Evolutionary conservation across 2,888 invertebrate genomes (phyloP), one percentile per base, ranked within the genome.

Genomic region (Cerastis rubricosa): DNA sequence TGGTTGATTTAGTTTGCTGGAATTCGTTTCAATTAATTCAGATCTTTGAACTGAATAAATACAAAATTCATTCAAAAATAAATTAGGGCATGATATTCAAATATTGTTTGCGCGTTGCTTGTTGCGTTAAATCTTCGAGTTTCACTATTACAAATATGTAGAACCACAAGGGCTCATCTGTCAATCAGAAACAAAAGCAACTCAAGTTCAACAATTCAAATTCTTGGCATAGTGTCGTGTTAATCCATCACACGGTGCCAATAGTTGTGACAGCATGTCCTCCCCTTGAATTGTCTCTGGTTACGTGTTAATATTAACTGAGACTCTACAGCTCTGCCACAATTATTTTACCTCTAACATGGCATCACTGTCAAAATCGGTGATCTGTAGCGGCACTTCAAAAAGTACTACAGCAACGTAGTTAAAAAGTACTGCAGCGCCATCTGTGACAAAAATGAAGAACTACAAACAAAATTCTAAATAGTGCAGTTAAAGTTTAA

Each of bases 261-360:
- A 78, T 80, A 66, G 72, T 51, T 57, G 17, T 85, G 85, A 84
- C 85, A 84, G 78, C 61, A 4, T 68, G 85, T 85, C 81, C 85
- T 77, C 81, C 85, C 78, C 76, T 75, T 73, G 79, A 71, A 81
- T 75, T 81, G 74, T 80, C 72, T 75, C 57, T 80, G 49, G 73
- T 68, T 66, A 76, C 67, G 71, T 79, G 68, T 79, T 76, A 84
- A 83, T 85, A 76, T 64, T 70, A 47, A 71, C 75, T 57, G 65
- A 76, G 64, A 22, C 43, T 19, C 17, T 17, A 64, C 43, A 61
- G 64, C 43, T n/a, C 1, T 43, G 1, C 17, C 14, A 25, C 14
- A 43, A 43, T 64, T 43, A 43, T n/a, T 64, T 64, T 17, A 43
- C 17, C 25, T n/a, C 1, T 43, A 25, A 25, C 14, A 14, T 29